Evolutionary conservation across 2,888 invertebrate species (phyloP).

Genomic region (Entomobrya multifasciata): DNA sequence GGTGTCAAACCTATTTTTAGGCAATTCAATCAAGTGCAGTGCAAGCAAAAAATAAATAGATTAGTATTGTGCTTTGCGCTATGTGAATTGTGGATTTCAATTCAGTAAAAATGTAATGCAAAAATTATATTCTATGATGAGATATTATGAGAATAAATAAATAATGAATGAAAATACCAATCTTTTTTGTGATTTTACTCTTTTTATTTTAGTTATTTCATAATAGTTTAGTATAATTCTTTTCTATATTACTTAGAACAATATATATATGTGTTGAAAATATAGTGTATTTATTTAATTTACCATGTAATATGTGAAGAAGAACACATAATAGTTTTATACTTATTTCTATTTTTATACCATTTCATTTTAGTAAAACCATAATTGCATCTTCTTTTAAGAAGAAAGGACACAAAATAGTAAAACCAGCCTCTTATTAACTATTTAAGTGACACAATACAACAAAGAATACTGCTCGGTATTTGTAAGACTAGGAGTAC

Average conservation of each 20-base stretch:
- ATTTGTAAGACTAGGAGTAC: slow-evolving; percentile 10
- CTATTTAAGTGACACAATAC: background rate
- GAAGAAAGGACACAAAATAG: no score
- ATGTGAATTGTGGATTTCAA: no score
- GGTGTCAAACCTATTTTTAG: no score
- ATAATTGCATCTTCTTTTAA: no score
- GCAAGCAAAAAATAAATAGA: no score
- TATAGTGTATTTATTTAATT: background rate
- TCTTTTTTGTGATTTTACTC: background rate
- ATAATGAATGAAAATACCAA: background rate
- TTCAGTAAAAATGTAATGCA: background rate
- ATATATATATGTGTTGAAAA: background rate
- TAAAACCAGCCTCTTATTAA: no score
- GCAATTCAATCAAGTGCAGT: no score
- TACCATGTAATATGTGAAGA: background rate
- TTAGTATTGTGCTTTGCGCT: no score
- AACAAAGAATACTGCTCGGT: slow-evolving; percentile 17
- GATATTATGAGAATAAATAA: background rate
- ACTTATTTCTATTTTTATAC: background rate
- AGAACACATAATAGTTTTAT: background rate
- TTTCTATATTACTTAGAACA: no score
- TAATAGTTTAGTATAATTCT: background rate
- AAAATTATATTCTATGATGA: background rate
- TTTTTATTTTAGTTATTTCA: background rate
- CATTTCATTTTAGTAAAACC: no score